Conservation (phyloP, 1,140 invertebrate genomes). For the Sinonovacula constricta region DNA sequence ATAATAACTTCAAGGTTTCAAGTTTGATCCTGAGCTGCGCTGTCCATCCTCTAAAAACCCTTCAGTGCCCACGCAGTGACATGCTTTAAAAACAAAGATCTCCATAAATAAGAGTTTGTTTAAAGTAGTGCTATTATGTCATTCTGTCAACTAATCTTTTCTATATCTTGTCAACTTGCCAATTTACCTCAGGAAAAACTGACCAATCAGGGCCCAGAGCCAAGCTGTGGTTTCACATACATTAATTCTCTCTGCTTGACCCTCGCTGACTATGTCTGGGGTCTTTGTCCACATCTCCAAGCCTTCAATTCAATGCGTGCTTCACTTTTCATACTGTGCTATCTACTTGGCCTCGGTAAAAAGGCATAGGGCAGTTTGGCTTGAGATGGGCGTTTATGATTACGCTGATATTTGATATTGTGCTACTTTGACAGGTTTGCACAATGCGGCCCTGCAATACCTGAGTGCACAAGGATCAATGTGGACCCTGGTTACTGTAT, state of each 20-base stretch:
- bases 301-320: slow-evolving; percentile 24
- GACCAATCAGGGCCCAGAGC: slow-evolving; percentile 47
- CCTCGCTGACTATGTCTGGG: slow-evolving; percentile 38
- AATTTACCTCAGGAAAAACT: slow-evolving; percentile 30
- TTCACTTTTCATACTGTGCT: slow-evolving; percentile 29
- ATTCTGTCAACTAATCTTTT: slow-evolving; percentile 26
- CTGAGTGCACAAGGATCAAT: slow-evolving; percentile 49
- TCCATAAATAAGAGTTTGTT: slow-evolving; percentile 33
- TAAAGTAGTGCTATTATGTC: slow-evolving; percentile 30
- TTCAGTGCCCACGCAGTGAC: slow-evolving; percentile 35
- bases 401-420: slow-evolving; percentile 49
- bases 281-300: slow-evolving; percentile 40
- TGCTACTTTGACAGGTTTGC: slow-evolving; percentile 43
- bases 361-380: slow-evolving; percentile 7
- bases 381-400: slow-evolving; percentile 22
- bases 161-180: slow-evolving; percentile 46
- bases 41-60: slow-evolving; percentile 25
- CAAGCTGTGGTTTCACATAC: slow-evolving; percentile 18
- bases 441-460: slow-evolving; percentile 47
- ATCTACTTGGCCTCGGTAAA: slow-evolving; percentile 2
- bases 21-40: neutral
- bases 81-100: slow-evolving; percentile 16
- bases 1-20: neutral
- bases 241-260: slow-evolving; percentile 39
- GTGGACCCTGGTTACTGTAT: slow-evolving; percentile 33